Evolutionary conservation across 2,113 vertebrate genomes (phyloP).

Genomic region (Antigone vipio): DNA sequence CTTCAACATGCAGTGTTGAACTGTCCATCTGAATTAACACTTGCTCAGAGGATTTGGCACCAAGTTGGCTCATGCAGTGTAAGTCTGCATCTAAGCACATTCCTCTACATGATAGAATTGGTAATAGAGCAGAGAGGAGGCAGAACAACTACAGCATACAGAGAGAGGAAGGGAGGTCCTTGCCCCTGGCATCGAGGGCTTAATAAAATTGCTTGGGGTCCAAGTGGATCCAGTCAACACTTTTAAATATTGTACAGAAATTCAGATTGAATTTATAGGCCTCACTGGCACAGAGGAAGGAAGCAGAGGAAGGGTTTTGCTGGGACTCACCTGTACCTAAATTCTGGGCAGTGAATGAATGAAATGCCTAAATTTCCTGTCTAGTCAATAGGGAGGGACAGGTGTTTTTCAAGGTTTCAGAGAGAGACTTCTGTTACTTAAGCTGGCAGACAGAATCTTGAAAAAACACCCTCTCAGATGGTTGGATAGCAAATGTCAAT

Average conservation of each 20-base stretch:
- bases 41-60: background rate
- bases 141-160: rapidly evolving
- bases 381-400: background rate
- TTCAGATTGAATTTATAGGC: background rate
- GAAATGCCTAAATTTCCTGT: background rate
- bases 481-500: background rate
- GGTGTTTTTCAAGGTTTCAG: background rate
- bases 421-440: background rate
- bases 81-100: rapidly evolving
- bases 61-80: background rate
- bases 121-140: background rate
- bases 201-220: background rate
- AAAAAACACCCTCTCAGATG: background rate
- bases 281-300: background rate
- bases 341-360: background rate
- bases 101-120: rapidly evolving
- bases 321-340: background rate
- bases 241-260: background rate
- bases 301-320: background rate
- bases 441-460: background rate
- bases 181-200: rapidly evolving
- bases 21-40: background rate
- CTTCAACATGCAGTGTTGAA: background rate
- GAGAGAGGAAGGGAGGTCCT: background rate
- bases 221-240: background rate